phyloP scores from a whole-genome alignment of 1,140 invertebrate genomes.

The Octopus bimaculoides region DNA sequence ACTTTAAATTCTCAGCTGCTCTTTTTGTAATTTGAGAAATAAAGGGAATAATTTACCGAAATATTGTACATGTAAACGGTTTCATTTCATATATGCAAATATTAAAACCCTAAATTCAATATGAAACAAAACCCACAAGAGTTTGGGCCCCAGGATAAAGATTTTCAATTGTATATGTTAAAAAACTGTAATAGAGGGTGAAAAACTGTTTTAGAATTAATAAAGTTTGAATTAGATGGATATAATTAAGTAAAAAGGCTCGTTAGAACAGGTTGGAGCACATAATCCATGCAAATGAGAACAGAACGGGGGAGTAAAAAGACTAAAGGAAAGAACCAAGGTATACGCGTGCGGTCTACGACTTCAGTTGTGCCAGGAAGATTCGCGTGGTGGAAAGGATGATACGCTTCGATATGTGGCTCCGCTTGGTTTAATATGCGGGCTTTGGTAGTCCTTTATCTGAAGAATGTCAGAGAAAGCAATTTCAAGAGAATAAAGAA shows the following conservation, averaged over 20 bases:
- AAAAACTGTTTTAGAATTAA: no score
- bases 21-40: no score
- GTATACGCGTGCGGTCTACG: not conserved
- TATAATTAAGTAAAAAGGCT: not conserved
- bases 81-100: no score
- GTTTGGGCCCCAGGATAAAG: no score
- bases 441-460: not conserved
- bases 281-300: not conserved
- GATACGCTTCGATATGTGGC: not conserved
- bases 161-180: no score
- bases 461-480: not conserved
- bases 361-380: conserved; percentile 11
- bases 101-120: no score
- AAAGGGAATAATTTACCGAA: no score
- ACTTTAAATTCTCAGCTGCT: no score
- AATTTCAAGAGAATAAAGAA: not conserved
- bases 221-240: not conserved
- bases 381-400: not conserved
- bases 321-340: not conserved
- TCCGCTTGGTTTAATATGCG: not conserved
- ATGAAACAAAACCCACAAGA: no score
- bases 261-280: not conserved
- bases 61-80: no score
- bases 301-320: not conserved
- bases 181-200: no score